These are phyloP conservation scores for Lophius piscatorius DNA, from an alignment of 2,113 vertebrate genomes.

Conservation along the genomic window DNA sequence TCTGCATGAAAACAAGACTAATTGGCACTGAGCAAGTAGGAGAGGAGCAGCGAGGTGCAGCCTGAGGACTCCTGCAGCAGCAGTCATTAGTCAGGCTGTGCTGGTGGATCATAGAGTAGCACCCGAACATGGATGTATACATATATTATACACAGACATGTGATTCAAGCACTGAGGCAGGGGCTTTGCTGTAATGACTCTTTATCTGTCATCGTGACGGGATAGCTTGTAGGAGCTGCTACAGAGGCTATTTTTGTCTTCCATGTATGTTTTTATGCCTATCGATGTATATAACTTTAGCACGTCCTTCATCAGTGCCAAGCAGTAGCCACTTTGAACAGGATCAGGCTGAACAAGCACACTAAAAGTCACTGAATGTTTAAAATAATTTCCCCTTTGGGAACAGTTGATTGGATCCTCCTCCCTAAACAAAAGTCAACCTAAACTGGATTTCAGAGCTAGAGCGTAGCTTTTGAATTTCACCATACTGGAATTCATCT, in stretches of 20 bases:
- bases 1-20: slow-evolving; percentile 64
- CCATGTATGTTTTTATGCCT: slow-evolving; percentile 16
- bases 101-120: slow-evolving; percentile 28
- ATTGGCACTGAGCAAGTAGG: slow-evolving; percentile 65
- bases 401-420: too few relatives aligned
- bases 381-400: too few relatives aligned
- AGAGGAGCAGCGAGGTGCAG: slow-evolving; percentile 42
- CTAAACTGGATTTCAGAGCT: too few relatives aligned
- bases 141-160: slow-evolving; percentile 27
- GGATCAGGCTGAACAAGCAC: background rate
- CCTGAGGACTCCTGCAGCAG: slow-evolving; percentile 60
- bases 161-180: slow-evolving; percentile 17
- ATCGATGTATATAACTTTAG: background rate
- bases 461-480: too few relatives aligned
- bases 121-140: slow-evolving; percentile 37
- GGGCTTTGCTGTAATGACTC: slow-evolving; percentile 46
- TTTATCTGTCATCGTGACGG: slow-evolving; percentile 47
- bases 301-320: background rate
- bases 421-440: too few relatives aligned
- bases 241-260: slow-evolving; percentile 55
- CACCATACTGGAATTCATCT: too few relatives aligned
- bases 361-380: too few relatives aligned
- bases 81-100: slow-evolving; percentile 66
- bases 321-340: background rate
- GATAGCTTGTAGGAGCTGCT: slow-evolving; percentile 25